Evolutionary conservation across 2,113 vertebrate genomes (phyloP), one percentile per base, ranked within the genome.

Genomic region (Chitala chitala): DNA sequence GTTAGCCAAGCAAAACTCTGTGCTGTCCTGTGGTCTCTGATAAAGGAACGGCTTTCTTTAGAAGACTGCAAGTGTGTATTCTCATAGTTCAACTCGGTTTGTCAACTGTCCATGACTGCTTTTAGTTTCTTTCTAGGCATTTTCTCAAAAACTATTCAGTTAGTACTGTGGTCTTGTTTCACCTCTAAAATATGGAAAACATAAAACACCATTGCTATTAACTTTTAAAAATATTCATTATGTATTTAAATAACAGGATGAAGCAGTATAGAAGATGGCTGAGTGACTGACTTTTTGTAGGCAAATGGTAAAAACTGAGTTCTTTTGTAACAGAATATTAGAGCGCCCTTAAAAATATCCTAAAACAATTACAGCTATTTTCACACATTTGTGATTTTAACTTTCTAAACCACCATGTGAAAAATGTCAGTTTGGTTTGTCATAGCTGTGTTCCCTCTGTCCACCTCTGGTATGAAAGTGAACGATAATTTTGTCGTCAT

Each of bases 401-500:
- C n/a, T n/a, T n/a, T n/a, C n/a, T n/a, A n/a, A n/a, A n/a, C n/a
- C n/a, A n/a, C n/a, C n/a, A n/a, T n/a, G n/a, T n/a, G n/a, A n/a
- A n/a, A n/a, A n/a, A n/a, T n/a, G n/a, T n/a, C n/a, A n/a, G n/a
- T n/a, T n/a, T n/a, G n/a, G n/a, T n/a, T n/a, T n/a, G n/a, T n/a
- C n/a, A n/a, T n/a, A n/a, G n/a, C n/a, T n/a, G n/a, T n/a, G n/a
- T n/a, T n/a, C n/a, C n/a, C n/a, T n/a, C n/a, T n/a, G n/a, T n/a
- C n/a, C n/a, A n/a, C n/a, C n/a, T n/a, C n/a, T n/a, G n/a, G n/a
- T 75, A 65, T 13, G 75, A 86, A 85, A 85, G 81, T 81, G 77
- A 77, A 68, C 80, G 78, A 85, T 85, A 85, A 80, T 88, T 84
- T 80, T 69, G 78, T 79, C 69, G 76, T 72, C 78, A 81, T 78